Evolutionary conservation across 2,888 invertebrate genomes (phyloP), one percentile per base, ranked within the genome.

Genomic region (Pristionchus exspectatus): DNA sequence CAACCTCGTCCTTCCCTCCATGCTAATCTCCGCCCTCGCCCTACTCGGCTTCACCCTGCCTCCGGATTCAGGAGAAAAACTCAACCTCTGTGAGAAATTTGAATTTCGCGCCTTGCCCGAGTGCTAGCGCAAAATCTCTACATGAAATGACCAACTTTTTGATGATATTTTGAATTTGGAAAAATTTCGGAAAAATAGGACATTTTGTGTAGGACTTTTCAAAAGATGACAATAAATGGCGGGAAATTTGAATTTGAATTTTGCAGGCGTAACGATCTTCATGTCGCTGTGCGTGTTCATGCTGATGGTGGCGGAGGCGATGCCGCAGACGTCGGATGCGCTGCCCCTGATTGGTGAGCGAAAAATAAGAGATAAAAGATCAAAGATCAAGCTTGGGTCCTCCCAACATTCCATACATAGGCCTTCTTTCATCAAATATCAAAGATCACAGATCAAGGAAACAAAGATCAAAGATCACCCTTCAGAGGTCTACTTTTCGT

Each of bases 1-100:
- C 97, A 99, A 99, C 96, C 97, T 99, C 95, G 98, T 99, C 96
- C 98, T 99, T 95, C 99, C 99, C 93, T 98, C 98, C 96, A 98
- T 99, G 95, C 97, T 99, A 95, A 99, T 99, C 95, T 98, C 98
- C 94, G 98, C 98, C 94, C 98, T 99, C 98, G 98, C 99, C 92
- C 97, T 99, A 94, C 97, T 99, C 94, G 98, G 98, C 94, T 99
- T 99, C 96, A 98, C 98, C 93, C 96, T 99, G 95, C 99, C 99
- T 94, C 98, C 98, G 93, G 99, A 99, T 96, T 98, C 98, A 92
- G 99, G 99, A 95, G 99, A 99, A 96, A 99, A 99, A 96, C 97
- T 99, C 94, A 98, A 99, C 94, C 96, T 99, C 96, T 98, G 98
- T 97, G 96, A 94, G 95, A 92, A 21, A n/a, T 74, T 38, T 74